Evolutionary conservation across 2,113 vertebrate genomes (phyloP).

Genomic region (Gnathonemus longibarbis): DNA sequence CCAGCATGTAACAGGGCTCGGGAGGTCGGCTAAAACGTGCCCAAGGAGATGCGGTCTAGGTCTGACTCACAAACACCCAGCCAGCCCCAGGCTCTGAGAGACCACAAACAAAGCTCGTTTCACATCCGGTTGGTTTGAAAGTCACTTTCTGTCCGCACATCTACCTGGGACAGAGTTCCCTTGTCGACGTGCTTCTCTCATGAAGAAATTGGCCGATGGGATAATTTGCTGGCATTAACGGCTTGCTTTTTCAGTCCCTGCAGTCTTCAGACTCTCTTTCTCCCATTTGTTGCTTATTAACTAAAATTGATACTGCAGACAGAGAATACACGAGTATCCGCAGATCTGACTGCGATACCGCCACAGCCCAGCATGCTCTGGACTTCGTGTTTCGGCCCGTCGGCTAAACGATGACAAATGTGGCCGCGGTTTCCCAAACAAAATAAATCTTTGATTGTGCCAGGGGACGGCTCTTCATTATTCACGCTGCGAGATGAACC

Average conservation of each 20-base stretch:
- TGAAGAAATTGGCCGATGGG: neutral
- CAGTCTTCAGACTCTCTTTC: neutral
- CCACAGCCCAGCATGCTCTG: neutral
- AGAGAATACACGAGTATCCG: neutral
- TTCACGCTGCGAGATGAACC: neutral
- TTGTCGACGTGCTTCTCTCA: neutral
- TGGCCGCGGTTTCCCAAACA: neutral
- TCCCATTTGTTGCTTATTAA: slow-evolving; percentile 7
- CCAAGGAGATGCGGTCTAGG: neutral
- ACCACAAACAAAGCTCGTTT: neutral
- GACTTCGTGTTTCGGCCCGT: neutral
- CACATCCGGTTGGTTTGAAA: neutral
- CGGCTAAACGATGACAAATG: neutral
- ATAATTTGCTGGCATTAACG: neutral
- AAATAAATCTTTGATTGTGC: neutral
- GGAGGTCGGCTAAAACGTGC: neutral
- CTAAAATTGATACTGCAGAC: neutral
- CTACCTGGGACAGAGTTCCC: neutral
- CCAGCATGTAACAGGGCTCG: neutral
- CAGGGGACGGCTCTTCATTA: neutral
- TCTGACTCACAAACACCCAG: neutral
- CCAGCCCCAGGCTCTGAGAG: neutral
- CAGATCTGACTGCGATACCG: neutral
- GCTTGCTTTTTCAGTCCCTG: neutral
- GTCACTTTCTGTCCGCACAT: neutral